Evolutionary conservation across 2,113 vertebrate genomes (phyloP).

Genomic region (Rhea pennata): DNA sequence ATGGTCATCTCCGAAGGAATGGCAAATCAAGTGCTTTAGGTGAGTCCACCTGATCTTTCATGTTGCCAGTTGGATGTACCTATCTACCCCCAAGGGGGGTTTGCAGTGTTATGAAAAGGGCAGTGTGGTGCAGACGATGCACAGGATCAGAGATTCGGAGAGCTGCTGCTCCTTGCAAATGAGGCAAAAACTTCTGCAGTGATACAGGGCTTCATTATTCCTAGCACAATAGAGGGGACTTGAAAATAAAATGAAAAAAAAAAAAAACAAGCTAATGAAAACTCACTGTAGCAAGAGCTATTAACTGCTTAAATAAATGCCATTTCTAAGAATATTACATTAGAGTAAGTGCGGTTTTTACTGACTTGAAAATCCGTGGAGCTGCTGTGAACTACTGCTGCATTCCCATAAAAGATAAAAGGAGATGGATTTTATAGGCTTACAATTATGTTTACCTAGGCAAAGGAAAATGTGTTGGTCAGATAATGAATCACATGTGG

Average conservation of each 20-base stretch:
- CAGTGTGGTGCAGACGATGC: background rate
- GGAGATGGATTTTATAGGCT: background rate
- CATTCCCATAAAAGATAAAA: constrained; percentile 26
- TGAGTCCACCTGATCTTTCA: background rate
- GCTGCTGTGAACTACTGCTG: background rate
- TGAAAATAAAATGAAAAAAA: constrained; percentile 24
- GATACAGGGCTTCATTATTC: background rate
- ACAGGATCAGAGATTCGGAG: background rate
- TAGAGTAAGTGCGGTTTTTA: constrained; percentile 22
- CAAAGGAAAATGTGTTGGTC: background rate
- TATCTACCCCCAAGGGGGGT: background rate
- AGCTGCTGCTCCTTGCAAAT: background rate
- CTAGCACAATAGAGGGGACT: background rate
- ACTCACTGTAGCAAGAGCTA: constrained; percentile 21
- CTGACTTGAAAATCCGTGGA: background rate
- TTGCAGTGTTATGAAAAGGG: background rate
- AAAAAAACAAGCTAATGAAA: constrained; percentile 47
- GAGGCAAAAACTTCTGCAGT: background rate
- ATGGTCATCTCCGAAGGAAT: background rate
- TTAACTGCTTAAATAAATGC: constrained; percentile 44
- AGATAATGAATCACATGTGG: background rate
- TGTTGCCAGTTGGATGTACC: background rate
- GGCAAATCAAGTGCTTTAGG: accelerated
- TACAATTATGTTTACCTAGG: background rate
- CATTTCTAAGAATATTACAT: constrained; percentile 41